Percentiles rank a stretch among this genome's conserved stretches.
Evolutionary conservation across 2,888 invertebrate genomes (phyloP).

Genomic region (Conchocele bisecta): DNA sequence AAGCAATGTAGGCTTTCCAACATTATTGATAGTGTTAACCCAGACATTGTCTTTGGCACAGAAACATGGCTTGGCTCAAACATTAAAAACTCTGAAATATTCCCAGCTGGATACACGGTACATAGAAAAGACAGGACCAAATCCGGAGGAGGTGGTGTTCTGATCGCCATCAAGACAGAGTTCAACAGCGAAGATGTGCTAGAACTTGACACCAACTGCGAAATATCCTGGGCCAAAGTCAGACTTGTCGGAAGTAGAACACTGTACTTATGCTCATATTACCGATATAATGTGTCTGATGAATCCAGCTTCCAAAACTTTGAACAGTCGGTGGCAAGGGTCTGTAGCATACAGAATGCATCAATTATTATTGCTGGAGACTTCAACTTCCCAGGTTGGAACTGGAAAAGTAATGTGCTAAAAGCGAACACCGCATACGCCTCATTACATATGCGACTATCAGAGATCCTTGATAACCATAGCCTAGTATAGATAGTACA

Average conservation of each 20-base stretch:
- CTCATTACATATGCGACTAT: neutral
- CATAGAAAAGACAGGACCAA: slow-evolving; percentile 1
- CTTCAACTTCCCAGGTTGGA: slow-evolving; percentile 26
- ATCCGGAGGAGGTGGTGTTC: slow-evolving; percentile 1
- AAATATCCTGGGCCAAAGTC: neutral
- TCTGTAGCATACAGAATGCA: neutral
- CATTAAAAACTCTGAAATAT: slow-evolving; percentile 1
- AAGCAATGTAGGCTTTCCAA: slow-evolving; percentile 9
- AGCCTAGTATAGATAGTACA: slow-evolving; percentile 38
- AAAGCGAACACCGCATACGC: slow-evolving; percentile 2
- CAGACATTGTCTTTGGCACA: slow-evolving; percentile 12
- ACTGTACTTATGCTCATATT: slow-evolving; percentile 4
- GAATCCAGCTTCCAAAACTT: neutral
- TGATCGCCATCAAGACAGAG: slow-evolving; percentile 4
- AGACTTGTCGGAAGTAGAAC: neutral
- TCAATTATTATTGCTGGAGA: slow-evolving; percentile 14
- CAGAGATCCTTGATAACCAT: slow-evolving; percentile 35
- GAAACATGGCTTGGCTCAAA: slow-evolving; percentile 9
- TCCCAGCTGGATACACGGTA: neutral
- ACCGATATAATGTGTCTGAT: slow-evolving; percentile 8
- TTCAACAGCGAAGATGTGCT: neutral
- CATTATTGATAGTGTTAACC: neutral
- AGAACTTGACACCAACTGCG: neutral
- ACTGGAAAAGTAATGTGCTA: slow-evolving; percentile 8
- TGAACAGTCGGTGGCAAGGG: neutral